Percentiles rank a stretch among this genome's conserved stretches.
Evolutionary conservation across 1,140 invertebrate species (phyloP).

Genomic region (Drosophila jambulina): DNA sequence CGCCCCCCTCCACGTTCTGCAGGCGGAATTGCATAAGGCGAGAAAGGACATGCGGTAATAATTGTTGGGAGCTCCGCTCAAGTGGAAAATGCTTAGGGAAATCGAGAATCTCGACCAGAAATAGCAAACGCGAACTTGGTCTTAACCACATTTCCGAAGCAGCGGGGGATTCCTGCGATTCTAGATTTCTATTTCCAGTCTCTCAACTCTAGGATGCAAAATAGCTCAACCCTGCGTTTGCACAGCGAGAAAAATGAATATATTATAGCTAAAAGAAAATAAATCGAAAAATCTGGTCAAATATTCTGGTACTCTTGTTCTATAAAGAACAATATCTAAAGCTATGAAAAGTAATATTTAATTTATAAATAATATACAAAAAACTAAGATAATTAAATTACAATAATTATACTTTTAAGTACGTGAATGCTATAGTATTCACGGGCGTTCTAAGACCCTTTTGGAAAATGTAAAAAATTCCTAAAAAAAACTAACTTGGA

Average conservation of each 20-base stretch:
- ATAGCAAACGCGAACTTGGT: constrained; percentile 46
- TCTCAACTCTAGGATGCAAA: constrained; percentile 21
- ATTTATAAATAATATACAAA: too few species aligned
- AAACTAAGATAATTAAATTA: too few species aligned
- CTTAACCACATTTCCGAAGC: constrained; percentile 29
- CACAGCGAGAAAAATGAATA: neutral
- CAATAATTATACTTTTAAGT: too few species aligned
- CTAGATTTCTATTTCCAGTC: constrained; percentile 6
- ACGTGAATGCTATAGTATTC: too few species aligned
- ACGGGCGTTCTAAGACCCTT: too few species aligned
- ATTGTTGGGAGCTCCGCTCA: constrained; percentile 36
- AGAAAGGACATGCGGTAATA: constrained; percentile 56
- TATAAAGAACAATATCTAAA: neutral
- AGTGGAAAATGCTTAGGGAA: constrained; percentile 55
- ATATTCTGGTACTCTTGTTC: neutral
- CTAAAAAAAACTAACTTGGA: too few species aligned
- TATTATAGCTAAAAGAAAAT: neutral
- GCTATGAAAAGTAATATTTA: too few species aligned
- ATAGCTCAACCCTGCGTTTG: neutral
- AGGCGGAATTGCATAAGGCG: constrained; percentile 70
- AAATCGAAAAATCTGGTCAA: neutral
- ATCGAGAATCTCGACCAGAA: constrained; percentile 40
- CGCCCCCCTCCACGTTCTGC: constrained; percentile 24
- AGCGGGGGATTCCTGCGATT: constrained; percentile 23
- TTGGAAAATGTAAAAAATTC: too few species aligned